Evolutionary conservation across 2,797 vertebrate genomes (phyloP).

Genomic region (Arnoldichthys spilopterus): DNA sequence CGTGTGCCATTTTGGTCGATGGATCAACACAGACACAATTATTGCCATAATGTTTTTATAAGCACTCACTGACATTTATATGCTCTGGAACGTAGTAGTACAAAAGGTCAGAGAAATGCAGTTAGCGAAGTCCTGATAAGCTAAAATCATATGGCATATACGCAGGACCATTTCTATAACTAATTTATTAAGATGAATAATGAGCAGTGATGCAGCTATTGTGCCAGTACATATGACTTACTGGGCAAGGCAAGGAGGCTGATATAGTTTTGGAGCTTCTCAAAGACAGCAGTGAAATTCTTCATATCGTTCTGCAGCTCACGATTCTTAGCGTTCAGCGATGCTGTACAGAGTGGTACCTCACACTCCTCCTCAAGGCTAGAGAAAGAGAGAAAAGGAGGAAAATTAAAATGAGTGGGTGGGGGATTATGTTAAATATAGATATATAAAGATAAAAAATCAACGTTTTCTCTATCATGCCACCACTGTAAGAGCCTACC

Average conservation of each 20-base stretch:
- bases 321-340: constrained; percentile 85
- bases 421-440: neutral
- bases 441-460: neutral
- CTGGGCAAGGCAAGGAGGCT: constrained; percentile 90
- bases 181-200: neutral
- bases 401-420: neutral
- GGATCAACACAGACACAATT: too few species aligned
- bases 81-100: too few species aligned
- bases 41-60: neutral
- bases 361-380: constrained; percentile 96
- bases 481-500: constrained; percentile 73
- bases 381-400: constrained; percentile 38
- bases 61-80: neutral
- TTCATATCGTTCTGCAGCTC: constrained; percentile 89
- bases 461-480: too few species aligned
- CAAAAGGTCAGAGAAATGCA: too few species aligned
- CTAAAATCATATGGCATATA: neutral
- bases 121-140: too few species aligned
- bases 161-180: neutral
- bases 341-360: constrained; percentile 86
- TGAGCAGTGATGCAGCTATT: neutral
- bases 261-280: constrained; percentile 90
- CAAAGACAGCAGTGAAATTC: constrained; percentile 87
- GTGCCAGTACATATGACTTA: constrained; percentile 71
- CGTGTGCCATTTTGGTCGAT: too few species aligned